Conservation (phyloP, 2,797 vertebrate species). For the Phoebastria nigripes region DNA sequence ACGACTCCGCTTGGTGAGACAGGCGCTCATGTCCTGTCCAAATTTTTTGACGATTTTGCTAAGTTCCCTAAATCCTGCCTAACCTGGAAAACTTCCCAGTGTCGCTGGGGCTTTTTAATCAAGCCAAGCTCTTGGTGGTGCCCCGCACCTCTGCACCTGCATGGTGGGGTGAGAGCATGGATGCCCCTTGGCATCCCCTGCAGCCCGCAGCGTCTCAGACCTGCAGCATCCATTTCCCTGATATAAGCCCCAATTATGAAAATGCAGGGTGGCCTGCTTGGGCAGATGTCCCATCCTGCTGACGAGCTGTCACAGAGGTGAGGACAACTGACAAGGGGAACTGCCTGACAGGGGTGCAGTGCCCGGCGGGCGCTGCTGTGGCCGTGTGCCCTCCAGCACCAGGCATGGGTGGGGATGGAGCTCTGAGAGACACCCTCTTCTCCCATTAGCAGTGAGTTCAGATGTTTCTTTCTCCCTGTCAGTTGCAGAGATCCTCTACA, state of each 20-base stretch:
- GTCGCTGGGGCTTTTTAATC: not conserved
- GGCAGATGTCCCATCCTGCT: not conserved
- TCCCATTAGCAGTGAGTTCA: not conserved
- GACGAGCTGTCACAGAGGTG: not conserved
- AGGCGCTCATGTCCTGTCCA: rapidly evolving
- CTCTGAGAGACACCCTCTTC: not conserved
- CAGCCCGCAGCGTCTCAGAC: not conserved
- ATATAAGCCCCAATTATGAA: rapidly evolving
- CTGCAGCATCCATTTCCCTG: not conserved
- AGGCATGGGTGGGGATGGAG: rapidly evolving
- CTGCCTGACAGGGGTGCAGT: not conserved
- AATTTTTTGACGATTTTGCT: not conserved
- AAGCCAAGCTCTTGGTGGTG: not conserved
- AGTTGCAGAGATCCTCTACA: rapidly evolving
- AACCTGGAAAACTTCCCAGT: not conserved
- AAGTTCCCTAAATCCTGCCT: not conserved
- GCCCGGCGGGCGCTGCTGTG: not conserved
- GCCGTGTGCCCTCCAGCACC: not conserved
- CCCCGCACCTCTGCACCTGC: rapidly evolving
- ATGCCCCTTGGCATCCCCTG: rapidly evolving
- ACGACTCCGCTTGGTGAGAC: rapidly evolving
- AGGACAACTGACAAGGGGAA: not conserved
- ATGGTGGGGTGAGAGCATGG: rapidly evolving
- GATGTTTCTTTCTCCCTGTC: not conserved
- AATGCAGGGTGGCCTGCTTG: not conserved